Base-by-base conservation (phyloP, 2,888 invertebrate genomes). In the Lasius fuliginosus region DNA sequence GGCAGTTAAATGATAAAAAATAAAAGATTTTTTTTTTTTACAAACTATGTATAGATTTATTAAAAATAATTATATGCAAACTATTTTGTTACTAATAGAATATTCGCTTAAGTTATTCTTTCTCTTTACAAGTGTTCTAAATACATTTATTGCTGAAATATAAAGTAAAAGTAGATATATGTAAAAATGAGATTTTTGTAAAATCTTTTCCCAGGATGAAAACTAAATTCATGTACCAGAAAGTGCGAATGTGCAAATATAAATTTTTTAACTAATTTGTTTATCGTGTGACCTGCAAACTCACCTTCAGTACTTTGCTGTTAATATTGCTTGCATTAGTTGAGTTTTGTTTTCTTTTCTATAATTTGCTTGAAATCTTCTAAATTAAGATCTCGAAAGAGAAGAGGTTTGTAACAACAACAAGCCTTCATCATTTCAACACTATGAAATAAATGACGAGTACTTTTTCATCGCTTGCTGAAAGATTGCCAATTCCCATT, bases 31-130 rank as follows among this genome's bases (percentile, higher is more conserved):
- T 8, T 30, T 71, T 73, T 73, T 33, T 27, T 33, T 46, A 75
- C 23, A 23, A n/a, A 9, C 8, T 33, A n/a, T 9, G 23, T 64
- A 9, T 40, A n/a, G 15, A 75, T 33, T 75, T 58, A 30, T 11
- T 27, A 46, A 46, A 46, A 68, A 46, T 68, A 87, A 6, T 6
- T 62, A n/a, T 12, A 64, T 60, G n/a, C 30, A 49, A 23, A 75
- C 23, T 75, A 33, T 1, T 64, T 75, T 91, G 90, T 91, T 92
- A 89, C 88, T 90, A 91, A 91, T 90, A 88, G 87, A 90, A 88
- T 86, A 89, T 90, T 87, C 87, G 86, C 87, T 87, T 81, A 64
- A 60, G 2, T 23, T 58, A n/a, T 89, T 86, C 87, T 87, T 79
- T 87, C 87, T 85, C 87, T 86, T 71, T 86, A 53, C 85, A 85